A percentile compares a stretch with the other conserved stretches of the same genome.
These are phyloP conservation scores for Emydura subglobosa DNA, from an alignment of 2,113 vertebrate genomes.

Conservation along the genomic window DNA sequence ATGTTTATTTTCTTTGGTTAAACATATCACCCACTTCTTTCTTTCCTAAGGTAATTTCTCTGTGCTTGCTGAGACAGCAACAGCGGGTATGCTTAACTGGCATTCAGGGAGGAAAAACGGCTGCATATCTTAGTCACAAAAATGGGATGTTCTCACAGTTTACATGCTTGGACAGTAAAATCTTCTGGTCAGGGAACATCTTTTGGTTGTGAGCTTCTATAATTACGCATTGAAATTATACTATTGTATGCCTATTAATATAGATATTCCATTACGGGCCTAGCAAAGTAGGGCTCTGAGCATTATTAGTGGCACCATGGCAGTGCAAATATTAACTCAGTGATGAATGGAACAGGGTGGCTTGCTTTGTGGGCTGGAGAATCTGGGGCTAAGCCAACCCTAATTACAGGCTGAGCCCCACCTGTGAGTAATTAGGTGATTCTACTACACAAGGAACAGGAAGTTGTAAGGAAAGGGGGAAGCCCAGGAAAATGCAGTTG, in stretches of 20 bases:
- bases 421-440: neutral
- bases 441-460: neutral
- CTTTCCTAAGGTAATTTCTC: neutral
- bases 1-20: neutral
- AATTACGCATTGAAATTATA: neutral
- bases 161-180: neutral
- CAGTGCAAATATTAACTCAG: neutral
- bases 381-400: neutral
- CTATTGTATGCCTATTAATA: neutral
- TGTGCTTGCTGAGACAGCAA: neutral
- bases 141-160: neutral
- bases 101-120: neutral
- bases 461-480: neutral
- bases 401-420: neutral
- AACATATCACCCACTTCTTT: neutral
- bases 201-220: neutral
- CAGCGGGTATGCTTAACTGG: neutral
- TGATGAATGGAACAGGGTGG: neutral
- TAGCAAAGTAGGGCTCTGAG: neutral
- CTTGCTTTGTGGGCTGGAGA: neutral
- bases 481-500: neutral
- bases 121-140: neutral
- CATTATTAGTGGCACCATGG: neutral
- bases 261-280: neutral
- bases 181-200: neutral